Conservation (phyloP, 2,888 invertebrate genomes). For the Podotricha telesiphe region DNA sequence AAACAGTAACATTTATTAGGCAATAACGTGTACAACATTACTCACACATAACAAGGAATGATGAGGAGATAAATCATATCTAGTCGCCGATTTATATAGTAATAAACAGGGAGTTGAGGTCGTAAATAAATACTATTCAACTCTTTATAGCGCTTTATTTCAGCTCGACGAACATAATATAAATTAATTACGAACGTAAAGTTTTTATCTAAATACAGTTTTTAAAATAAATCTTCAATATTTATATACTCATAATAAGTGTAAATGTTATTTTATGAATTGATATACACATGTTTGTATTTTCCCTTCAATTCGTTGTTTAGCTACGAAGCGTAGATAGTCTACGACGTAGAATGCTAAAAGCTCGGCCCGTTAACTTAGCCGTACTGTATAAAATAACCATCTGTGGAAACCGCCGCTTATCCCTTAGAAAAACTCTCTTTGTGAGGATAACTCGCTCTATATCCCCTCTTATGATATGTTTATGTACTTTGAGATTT, state of each 20-base stretch:
- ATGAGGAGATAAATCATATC: slow-evolving; percentile 81
- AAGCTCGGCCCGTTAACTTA: slow-evolving; percentile 70
- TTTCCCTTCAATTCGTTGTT: slow-evolving; percentile 29
- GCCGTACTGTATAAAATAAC: slow-evolving; percentile 81
- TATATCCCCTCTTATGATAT: slow-evolving; percentile 82
- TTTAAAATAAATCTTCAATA: neutral
- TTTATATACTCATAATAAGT: neutral
- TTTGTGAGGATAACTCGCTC: slow-evolving; percentile 79
- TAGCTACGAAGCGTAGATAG: slow-evolving; percentile 45
- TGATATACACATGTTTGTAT: neutral
- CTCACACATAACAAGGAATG: slow-evolving; percentile 78
- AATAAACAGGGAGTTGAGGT: slow-evolving; percentile 72
- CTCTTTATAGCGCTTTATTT: slow-evolving; percentile 64
- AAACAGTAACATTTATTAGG: slow-evolving; percentile 62
- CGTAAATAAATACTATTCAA: slow-evolving; percentile 73
- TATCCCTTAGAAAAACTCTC: slow-evolving; percentile 79
- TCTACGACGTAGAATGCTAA: slow-evolving; percentile 52
- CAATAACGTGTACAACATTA: slow-evolving; percentile 72
- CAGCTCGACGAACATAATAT: slow-evolving; percentile 45
- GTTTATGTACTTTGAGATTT: slow-evolving; percentile 83
- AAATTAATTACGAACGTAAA: slow-evolving; percentile 1
- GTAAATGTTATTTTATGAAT: neutral
- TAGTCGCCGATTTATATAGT: slow-evolving; percentile 79
- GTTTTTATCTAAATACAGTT: neutral
- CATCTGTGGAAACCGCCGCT: slow-evolving; percentile 77